phyloP scores from a whole-genome alignment of 2,888 invertebrate genomes.

The Acanthosoma haemorrhoidale region DNA sequence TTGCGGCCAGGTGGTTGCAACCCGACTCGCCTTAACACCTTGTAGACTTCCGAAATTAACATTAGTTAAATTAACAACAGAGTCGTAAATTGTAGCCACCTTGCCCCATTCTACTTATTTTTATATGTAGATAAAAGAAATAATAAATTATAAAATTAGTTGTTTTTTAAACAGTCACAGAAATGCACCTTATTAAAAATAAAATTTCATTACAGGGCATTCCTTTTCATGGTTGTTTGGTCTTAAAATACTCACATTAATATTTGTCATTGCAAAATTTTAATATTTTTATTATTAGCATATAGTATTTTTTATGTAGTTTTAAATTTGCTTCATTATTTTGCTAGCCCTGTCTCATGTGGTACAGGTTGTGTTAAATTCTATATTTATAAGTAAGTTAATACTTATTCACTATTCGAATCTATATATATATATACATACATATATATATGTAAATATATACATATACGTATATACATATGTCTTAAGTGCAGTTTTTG shows the following conservation, averaged over 20 bases:
- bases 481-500: slow-evolving; percentile 15
- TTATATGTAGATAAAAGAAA: slow-evolving; percentile 32
- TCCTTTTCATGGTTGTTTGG: slow-evolving; percentile 23
- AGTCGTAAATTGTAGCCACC: slow-evolving; percentile 25
- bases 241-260: slow-evolving; percentile 28
- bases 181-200: slow-evolving; percentile 9
- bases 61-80: slow-evolving; percentile 15
- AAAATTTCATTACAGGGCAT: slow-evolving; percentile 11
- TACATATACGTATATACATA: slow-evolving; percentile 14
- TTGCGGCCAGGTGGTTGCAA: slow-evolving; percentile 29
- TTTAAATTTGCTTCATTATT: slow-evolving; percentile 31
- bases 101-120: slow-evolving; percentile 35
- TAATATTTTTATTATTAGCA: slow-evolving; percentile 30
- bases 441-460: slow-evolving; percentile 12
- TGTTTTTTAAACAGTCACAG: slow-evolving; percentile 24
- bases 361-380: slow-evolving; percentile 29
- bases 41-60: slow-evolving; percentile 14
- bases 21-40: slow-evolving; percentile 20
- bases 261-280: slow-evolving; percentile 25
- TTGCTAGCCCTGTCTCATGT: slow-evolving; percentile 30
- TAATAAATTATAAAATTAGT: slow-evolving; percentile 28
- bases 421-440: no score
- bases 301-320: slow-evolving; percentile 23
- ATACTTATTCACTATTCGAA: no score
- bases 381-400: slow-evolving; percentile 18